Evolutionary conservation across 2,797 vertebrate genomes (phyloP), one percentile per base, ranked within the genome.

Genomic region (Gadopsis bispinosus): DNA sequence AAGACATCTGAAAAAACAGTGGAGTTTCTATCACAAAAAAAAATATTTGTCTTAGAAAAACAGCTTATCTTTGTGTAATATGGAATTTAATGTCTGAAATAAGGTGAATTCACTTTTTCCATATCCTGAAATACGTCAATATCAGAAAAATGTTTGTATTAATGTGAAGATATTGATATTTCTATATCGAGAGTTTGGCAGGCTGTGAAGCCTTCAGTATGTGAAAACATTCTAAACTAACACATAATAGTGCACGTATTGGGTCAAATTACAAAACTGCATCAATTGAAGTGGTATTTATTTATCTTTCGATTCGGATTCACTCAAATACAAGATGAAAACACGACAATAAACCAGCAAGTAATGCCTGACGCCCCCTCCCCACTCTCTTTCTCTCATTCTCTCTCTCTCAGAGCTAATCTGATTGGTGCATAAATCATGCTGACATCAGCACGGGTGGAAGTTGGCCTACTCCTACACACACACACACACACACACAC

Each of bases 381-480:
- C 73, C 66, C 45, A 31, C 71, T 80, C 81, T 75, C 76, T 75
- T 79, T 70, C 89, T 76, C 80, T 81, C 82, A 83, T 80, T 87
- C 87, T 84, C 79, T 81, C 74, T 73, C 76, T 85, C 84, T 84
- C 76, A 84, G 75, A 88, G 87, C 89, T 90, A 89, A 93, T 91
- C 91, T 91, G 91, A 93, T 92, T 92, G 91, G 91, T 93, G 93
- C 92, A 93, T 94, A 93, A 94, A 95, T 94, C 91, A 93, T 77
- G 91, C 94, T 93, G 92, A 93, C 93, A 93, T 94, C 94, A 93
- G 93, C 92, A 86, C 37, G 78, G 81, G 83, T 89, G 87, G 83
- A 94, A 93, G 92, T 90, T 91, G 87, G 86, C 87, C 91, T 82
- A 77, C 81, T 90, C 89, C 83, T 80, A 56, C 81, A 77, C 67